Evolutionary conservation across 2,888 invertebrate genomes (phyloP), one percentile per base, ranked within the genome.

Genomic region (Dromius quadrimaculatus): DNA sequence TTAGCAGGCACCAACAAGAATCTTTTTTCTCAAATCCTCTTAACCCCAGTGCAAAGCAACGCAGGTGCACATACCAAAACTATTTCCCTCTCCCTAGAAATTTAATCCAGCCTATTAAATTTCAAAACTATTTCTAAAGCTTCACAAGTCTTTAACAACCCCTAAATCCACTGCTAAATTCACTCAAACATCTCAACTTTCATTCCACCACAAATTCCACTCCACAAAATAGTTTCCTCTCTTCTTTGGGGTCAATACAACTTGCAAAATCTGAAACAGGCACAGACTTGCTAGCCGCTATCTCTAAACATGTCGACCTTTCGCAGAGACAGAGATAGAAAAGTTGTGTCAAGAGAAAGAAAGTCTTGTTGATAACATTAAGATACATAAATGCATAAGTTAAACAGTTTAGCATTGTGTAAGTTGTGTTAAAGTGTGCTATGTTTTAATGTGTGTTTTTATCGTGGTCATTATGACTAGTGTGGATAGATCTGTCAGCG

Each of bases 211-310:
- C n/a, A n/a, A n/a, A n/a, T n/a, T n/a, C n/a, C n/a, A 23, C 6
- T 22, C 47, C 47, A 9, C n/a, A 47, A 9, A 54, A 54, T 54
- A 54, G 28, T 54, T 47, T 15, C 28, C 28, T 41, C 41, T 41
- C 41, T 41, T 15, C 50, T 28, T 43, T 41, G 47, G 54, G 66
- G 66, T 66, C 66, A 65, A 65, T 54, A 66, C 38, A 54, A 54
- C 41, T 41, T 50, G 34, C 36, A 17, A 54, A 36, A 64, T 17
- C 28, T 47, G 20, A 66, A 66, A 66, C 57, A 23, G 11, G 66
- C 41, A 15, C 38, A 38, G 41, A 66, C 66, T 57, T 41, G 66
- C 20, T 20, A 17, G 11, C n/a, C 59, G 17, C 19, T 59, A 59
- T 59, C 59, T 28, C 3, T 11, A 28, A 3, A 28, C 28, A 5